Evolutionary conservation across 2,888 invertebrate genomes (phyloP).

Genomic region (Latrodectus hesperus): DNA sequence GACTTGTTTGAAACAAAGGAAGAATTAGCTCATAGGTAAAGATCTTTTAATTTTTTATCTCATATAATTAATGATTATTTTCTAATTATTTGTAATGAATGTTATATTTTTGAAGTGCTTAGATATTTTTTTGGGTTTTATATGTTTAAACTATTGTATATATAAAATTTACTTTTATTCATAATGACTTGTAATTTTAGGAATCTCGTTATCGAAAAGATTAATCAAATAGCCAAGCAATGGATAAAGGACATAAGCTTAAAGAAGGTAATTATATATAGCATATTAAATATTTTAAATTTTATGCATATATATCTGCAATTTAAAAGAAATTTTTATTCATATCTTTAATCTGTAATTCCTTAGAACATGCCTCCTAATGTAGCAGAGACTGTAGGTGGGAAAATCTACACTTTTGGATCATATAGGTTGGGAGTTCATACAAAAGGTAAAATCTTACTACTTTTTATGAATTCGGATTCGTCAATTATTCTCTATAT

Average conservation of each 20-base stretch:
- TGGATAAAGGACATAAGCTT: slow-evolving; percentile 95
- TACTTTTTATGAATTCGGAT: too few relatives aligned
- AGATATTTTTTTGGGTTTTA: too few relatives aligned
- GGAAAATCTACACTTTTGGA: slow-evolving; percentile 99
- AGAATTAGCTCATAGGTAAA: slow-evolving; percentile 87
- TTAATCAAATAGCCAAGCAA: slow-evolving; percentile 91
- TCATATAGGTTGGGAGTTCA: slow-evolving; percentile 94
- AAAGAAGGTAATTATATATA: slow-evolving; percentile 76
- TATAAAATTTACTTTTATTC: not conserved
- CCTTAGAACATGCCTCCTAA: slow-evolving; percentile 91
- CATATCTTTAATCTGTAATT: too few relatives aligned
- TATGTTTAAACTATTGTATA: not conserved
- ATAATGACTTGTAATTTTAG: slow-evolving; percentile 73
- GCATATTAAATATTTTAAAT: not conserved
- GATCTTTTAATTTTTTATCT: not conserved
- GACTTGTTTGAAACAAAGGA: slow-evolving; percentile 93
- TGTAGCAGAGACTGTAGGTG: slow-evolving; percentile 90
- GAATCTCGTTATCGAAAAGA: slow-evolving; percentile 81
- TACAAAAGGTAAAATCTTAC: slow-evolving; percentile 82
- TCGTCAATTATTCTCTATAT: too few relatives aligned
- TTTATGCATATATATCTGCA: not conserved
- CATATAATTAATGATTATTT: too few relatives aligned
- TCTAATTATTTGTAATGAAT: too few relatives aligned
- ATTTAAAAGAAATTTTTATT: not conserved
- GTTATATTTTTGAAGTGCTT: too few relatives aligned